A percentile compares a stretch with the other conserved stretches of the same genome.
These are phyloP conservation scores for Melanotaenia nigrans DNA, from an alignment of 2,797 vertebrate species.

Conservation along the genomic window DNA sequence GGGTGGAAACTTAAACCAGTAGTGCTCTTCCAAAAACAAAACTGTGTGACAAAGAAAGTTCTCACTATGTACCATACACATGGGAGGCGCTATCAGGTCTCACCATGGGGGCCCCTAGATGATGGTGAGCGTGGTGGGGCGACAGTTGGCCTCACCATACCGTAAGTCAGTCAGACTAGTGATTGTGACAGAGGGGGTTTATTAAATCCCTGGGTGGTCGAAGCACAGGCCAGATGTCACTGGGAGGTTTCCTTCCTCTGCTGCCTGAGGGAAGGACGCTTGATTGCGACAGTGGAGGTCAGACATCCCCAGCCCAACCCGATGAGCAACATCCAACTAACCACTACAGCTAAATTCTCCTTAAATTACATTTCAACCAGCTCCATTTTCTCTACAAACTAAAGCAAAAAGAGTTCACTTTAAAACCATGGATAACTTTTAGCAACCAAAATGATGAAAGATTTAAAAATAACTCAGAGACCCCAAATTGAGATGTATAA, in stretches of 20 bases:
- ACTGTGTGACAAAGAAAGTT: constrained; percentile 14
- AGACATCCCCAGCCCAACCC: constrained; percentile 64
- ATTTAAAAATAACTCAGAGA: not conserved
- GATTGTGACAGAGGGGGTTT: constrained; percentile 86
- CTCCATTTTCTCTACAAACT: constrained; percentile 11
- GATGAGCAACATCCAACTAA: constrained; percentile 61
- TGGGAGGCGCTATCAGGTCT: constrained; percentile 35
- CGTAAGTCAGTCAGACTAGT: constrained; percentile 67
- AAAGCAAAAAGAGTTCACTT: constrained; percentile 9
- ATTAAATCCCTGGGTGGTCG: constrained; percentile 79
- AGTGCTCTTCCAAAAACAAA: constrained; percentile 23
- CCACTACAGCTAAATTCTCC: constrained; percentile 35
- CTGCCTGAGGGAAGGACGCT: constrained; percentile 74
- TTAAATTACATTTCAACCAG: constrained; percentile 26
- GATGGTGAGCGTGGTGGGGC: constrained; percentile 55
- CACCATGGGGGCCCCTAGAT: constrained; percentile 42
- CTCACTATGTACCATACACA: constrained; percentile 12
- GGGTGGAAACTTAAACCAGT: constrained; percentile 11
- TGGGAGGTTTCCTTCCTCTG: constrained; percentile 83
- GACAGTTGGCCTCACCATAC: constrained; percentile 80
- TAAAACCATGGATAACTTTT: not conserved
- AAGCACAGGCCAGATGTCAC: constrained; percentile 78
- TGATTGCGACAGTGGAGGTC: constrained; percentile 84
- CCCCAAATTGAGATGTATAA: not conserved
- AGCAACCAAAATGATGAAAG: not conserved